A percentile compares a stretch with the other conserved stretches of the same genome.
These are phyloP conservation scores for Leptonema lineaticorne DNA, from an alignment of 1,140 invertebrate genomes.

Conservation along the genomic window DNA sequence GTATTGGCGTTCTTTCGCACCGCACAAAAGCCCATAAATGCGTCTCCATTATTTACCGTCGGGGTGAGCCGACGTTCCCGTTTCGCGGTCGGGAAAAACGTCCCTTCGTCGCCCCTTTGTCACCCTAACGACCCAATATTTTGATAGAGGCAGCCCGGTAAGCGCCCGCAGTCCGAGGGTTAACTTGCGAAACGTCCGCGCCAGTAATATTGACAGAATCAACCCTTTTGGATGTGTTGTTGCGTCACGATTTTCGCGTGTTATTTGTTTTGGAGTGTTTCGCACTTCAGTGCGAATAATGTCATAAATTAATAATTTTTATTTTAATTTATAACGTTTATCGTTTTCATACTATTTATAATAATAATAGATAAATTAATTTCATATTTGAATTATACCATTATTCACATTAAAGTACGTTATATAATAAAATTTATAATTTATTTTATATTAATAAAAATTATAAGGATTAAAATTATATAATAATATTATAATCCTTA, in stretches of 20 bases:
- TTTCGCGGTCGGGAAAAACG: background rate
- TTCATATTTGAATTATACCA: too few relatives aligned
- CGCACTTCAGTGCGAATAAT: too few relatives aligned
- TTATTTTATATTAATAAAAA: too few relatives aligned
- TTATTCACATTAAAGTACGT: too few relatives aligned
- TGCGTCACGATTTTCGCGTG: background rate
- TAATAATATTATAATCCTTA: too few relatives aligned
- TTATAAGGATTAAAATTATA: too few relatives aligned
- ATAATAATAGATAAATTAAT: too few relatives aligned
- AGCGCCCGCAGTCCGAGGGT: too few relatives aligned
- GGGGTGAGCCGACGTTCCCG: background rate
- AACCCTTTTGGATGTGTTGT: background rate
- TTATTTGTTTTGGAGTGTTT: too few relatives aligned
- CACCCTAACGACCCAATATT: slow-evolving; percentile 16
- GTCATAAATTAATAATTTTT: background rate
- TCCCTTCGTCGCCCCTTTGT: slow-evolving; percentile 9
- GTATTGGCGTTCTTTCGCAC: background rate
- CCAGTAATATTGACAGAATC: background rate
- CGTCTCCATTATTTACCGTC: slow-evolving; percentile 4
- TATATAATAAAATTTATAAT: too few relatives aligned
- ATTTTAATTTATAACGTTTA: background rate
- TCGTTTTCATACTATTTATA: too few relatives aligned
- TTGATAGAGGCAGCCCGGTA: background rate
- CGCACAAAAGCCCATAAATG: slow-evolving; percentile 10
- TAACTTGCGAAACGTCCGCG: too few relatives aligned